Conservation (phyloP, 2,113 vertebrate genomes). For the Reinhardtius hippoglossoides region DNA sequence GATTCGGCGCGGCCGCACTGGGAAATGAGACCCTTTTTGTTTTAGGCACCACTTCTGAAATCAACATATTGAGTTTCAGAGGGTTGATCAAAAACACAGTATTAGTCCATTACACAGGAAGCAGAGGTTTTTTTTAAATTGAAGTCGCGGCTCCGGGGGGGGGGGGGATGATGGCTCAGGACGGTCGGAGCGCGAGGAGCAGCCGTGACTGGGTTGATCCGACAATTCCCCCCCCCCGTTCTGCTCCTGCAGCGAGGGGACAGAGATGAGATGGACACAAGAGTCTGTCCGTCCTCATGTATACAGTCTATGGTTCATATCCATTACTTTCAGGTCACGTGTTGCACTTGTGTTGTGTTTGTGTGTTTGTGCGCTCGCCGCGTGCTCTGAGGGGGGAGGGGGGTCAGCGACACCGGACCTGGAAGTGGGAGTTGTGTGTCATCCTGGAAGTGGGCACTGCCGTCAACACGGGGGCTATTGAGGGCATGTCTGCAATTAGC, state of each 20-base stretch:
- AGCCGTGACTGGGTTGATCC: slow-evolving; percentile 38
- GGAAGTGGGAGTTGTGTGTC: background rate
- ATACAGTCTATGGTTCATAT: too few species aligned
- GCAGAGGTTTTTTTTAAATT: background rate
- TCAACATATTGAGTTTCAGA: background rate
- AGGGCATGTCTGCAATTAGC: background rate
- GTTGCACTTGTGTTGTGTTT: too few species aligned
- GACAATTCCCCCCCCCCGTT: too few species aligned
- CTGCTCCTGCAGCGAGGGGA: too few species aligned
- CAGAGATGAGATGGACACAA: too few species aligned
- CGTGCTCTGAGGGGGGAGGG: too few species aligned
- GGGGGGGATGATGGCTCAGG: slow-evolving; percentile 1
- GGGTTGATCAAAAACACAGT: background rate
- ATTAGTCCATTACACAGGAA: background rate
- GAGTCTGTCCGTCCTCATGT: too few species aligned
- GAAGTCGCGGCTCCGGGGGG: background rate
- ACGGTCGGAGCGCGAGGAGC: slow-evolving; percentile 12
- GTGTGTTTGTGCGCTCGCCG: too few species aligned
- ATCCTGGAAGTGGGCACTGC: too few species aligned
- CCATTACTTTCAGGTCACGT: too few species aligned
- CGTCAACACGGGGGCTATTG: too few species aligned
- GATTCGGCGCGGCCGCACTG: background rate
- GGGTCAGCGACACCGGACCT: too few species aligned
- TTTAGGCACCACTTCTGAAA: background rate
- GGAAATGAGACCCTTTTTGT: slow-evolving; percentile 7